A percentile compares a stretch with the other conserved stretches of the same genome.
phyloP scores from a whole-genome alignment of 1,140 invertebrate genomes.

The Gryon sp. region DNA sequence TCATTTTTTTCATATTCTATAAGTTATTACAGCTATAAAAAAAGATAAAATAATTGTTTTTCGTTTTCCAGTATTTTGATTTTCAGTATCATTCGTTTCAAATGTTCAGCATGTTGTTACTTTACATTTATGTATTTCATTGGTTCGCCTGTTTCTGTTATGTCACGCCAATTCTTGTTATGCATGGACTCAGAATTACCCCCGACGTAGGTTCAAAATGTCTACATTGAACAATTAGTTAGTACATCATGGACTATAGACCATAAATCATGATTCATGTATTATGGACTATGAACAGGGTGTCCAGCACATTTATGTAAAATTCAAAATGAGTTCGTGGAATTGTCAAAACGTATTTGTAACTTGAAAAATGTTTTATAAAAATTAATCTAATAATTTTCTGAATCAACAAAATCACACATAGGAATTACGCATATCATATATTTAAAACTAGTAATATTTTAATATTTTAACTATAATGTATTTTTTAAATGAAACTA shows the following conservation, averaged over 20 bases:
- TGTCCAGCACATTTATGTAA: background rate
- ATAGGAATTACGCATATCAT: too few relatives aligned
- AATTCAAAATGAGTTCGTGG: background rate
- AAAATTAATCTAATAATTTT: too few relatives aligned
- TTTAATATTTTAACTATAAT: too few relatives aligned
- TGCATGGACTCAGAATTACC: conserved; percentile 51
- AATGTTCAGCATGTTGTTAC: conserved; percentile 62
- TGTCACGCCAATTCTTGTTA: conserved; percentile 64
- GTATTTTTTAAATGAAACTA: too few relatives aligned
- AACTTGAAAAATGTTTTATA: too few relatives aligned
- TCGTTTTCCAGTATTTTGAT: conserved; percentile 67
- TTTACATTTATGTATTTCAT: conserved; percentile 70
- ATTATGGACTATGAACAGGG: too few relatives aligned
- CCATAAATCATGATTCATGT: too few relatives aligned
- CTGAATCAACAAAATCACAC: too few relatives aligned
- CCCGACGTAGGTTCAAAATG: conserved; percentile 33
- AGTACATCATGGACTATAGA: too few relatives aligned
- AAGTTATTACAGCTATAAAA: background rate
- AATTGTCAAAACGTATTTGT: too few relatives aligned
- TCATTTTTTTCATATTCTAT: conserved; percentile 3
- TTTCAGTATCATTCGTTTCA: conserved; percentile 66
- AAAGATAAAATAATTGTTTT: background rate
- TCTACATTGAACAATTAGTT: too few relatives aligned
- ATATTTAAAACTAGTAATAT: too few relatives aligned
- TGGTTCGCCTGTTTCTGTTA: conserved; percentile 75